Evolutionary conservation across 2,113 vertebrate species (phyloP).

Genomic region (Eulemur rufifrons): DNA sequence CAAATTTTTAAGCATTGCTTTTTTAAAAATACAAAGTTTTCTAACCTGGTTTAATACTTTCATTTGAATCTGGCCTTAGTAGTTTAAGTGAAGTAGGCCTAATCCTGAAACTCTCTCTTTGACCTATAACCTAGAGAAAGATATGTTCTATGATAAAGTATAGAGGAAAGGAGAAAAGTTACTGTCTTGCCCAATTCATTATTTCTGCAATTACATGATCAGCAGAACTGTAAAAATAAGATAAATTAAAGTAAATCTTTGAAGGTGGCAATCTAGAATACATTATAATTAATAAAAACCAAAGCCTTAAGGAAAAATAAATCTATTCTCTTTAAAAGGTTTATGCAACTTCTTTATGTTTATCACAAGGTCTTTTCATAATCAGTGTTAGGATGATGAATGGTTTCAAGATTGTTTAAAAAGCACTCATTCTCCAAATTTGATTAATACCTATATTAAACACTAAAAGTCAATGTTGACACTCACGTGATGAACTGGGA

Average conservation of each 20-base stretch:
- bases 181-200: neutral
- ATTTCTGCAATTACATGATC: conserved; percentile 58
- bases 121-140: conserved; percentile 50
- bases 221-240: conserved; percentile 64
- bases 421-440: conserved; percentile 42
- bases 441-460: conserved; percentile 65
- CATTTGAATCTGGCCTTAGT: conserved; percentile 61
- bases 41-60: conserved; percentile 74
- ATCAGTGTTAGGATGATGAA: conserved; percentile 43
- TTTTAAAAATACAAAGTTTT: neutral
- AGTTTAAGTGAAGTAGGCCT: conserved; percentile 44
- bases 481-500: neutral
- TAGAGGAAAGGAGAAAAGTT: neutral
- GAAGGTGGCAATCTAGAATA: conserved; percentile 49
- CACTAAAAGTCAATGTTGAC: conserved; percentile 18
- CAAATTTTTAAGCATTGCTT: conserved; percentile 25
- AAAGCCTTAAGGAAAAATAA: conserved; percentile 39
- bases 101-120: conserved; percentile 68
- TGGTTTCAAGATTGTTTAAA: conserved; percentile 60
- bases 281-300: conserved; percentile 36
- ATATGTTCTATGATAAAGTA: conserved; percentile 19
- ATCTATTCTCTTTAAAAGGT: conserved; percentile 36
- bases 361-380: conserved; percentile 47
- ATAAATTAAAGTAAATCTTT: conserved; percentile 59
- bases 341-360: conserved; percentile 43